These are phyloP conservation scores for Tetranychus piercei DNA, from an alignment of 2,888 invertebrate genomes.

Conservation along the genomic window DNA sequence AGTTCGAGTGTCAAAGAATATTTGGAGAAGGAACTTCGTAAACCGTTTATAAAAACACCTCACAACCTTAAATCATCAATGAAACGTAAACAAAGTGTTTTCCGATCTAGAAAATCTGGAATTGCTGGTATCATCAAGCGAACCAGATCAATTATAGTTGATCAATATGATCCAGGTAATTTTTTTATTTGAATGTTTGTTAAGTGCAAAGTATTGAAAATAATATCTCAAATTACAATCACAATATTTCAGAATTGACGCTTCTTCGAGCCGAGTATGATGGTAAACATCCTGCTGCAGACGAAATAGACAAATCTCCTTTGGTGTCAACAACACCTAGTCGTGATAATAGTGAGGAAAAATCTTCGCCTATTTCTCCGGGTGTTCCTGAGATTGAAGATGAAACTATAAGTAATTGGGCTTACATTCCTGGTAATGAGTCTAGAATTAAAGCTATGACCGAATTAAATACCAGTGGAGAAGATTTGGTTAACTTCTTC, in stretches of 20 bases:
- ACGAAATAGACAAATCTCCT: not conserved
- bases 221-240: not conserved
- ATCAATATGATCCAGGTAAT: slow-evolving; percentile 33
- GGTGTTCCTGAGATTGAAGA: slow-evolving; percentile 23
- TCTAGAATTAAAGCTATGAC: slow-evolving; percentile 22
- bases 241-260: slow-evolving; percentile 18
- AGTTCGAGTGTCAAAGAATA: slow-evolving; percentile 68
- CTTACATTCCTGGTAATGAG: slow-evolving; percentile 9
- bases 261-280: slow-evolving; percentile 23
- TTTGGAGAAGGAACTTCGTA: slow-evolving; percentile 62
- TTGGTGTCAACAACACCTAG: slow-evolving; percentile 2
- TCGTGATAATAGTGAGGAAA: slow-evolving; percentile 8
- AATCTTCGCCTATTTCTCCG: slow-evolving; percentile 22
- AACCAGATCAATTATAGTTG: slow-evolving; percentile 77
- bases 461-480: slow-evolving; percentile 24
- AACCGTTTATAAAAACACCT: slow-evolving; percentile 41
- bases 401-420: slow-evolving; percentile 19
- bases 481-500: slow-evolving; percentile 34
- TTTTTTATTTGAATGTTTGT: not conserved
- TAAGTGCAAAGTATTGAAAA: not conserved
- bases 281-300: slow-evolving; percentile 15
- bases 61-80: slow-evolving; percentile 18
- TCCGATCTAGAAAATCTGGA: slow-evolving; percentile 27
- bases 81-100: slow-evolving; percentile 26
- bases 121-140: slow-evolving; percentile 82